These are phyloP conservation scores for Echinarachnius parma DNA, from an alignment of 53 echinoderm and acorn worm species.

Conservation along the genomic window DNA sequence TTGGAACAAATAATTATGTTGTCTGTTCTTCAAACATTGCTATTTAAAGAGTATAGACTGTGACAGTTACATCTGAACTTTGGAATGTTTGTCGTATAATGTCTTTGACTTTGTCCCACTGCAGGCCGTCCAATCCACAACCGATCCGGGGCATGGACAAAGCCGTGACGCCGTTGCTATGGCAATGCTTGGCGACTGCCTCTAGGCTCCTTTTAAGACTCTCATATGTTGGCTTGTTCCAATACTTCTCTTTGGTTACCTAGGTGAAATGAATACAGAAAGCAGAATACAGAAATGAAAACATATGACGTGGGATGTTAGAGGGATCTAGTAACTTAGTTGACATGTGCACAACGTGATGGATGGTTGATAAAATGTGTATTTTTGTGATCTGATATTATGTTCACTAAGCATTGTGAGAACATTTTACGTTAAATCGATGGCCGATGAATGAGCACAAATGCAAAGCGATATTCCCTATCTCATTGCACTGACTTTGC, in stretches of 20 bases:
- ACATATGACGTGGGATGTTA: no score
- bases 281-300: background rate
- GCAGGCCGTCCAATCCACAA: constrained; percentile 65
- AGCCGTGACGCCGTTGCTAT: constrained; percentile 31
- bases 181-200: constrained; percentile 59
- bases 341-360: no score
- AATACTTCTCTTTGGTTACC: constrained; percentile 74
- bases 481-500: no score
- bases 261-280: background rate
- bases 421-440: no score
- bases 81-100: constrained; percentile 44
- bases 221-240: constrained; percentile 66
- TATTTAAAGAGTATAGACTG: constrained; percentile 62
- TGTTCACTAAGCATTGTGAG: no score
- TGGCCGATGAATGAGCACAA: no score
- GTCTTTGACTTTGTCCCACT: constrained; percentile 46
- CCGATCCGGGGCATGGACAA: constrained; percentile 74
- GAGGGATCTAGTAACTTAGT: no score
- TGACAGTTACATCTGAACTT: constrained; percentile 44
- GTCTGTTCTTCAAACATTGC: no score
- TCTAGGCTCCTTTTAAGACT: constrained; percentile 47
- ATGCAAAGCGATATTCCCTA: no score
- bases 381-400: no score
- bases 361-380: no score
- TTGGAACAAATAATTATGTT: no score